Evolutionary conservation across 2,888 invertebrate species (phyloP).

Genomic region (Machimus atricapillus): DNA sequence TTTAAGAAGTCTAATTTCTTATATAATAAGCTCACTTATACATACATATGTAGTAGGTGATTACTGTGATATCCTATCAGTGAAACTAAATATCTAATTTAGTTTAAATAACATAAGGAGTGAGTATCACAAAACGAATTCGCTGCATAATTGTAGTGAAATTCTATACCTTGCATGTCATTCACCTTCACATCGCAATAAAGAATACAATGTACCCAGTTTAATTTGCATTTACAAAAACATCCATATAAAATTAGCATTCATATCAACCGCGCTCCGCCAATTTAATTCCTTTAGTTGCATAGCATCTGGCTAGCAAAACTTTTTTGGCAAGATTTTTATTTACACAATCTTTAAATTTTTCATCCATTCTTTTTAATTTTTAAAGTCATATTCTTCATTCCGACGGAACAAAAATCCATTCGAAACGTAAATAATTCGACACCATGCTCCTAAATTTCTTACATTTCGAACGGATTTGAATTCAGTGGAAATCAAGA

Average conservation of each 20-base stretch:
- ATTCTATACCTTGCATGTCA: not conserved
- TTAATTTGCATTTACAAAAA: not conserved
- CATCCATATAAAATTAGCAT: not conserved
- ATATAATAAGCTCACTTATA: too few species aligned
- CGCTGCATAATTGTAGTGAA: not conserved
- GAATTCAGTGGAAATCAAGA: too few species aligned
- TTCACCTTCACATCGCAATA: not conserved
- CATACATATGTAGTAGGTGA: too few species aligned
- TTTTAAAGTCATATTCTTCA: not conserved
- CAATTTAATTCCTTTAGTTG: not conserved
- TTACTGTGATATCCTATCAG: not conserved
- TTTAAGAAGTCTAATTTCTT: too few species aligned
- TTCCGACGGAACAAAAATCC: not conserved
- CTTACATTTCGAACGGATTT: too few species aligned
- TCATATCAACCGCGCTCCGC: not conserved
- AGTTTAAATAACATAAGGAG: not conserved
- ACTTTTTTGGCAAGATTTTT: not conserved
- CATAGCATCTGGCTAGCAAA: not conserved
- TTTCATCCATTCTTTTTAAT: not conserved
- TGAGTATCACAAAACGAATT: not conserved
- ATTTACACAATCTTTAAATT: not conserved
- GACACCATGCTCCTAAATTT: not conserved
- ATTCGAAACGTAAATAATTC: not conserved
- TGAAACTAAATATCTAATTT: not conserved
- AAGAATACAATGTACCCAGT: not conserved